Percentiles rank a stretch among this genome's conserved stretches.
Evolutionary conservation across 2,888 invertebrate genomes (phyloP).

Genomic region (Drosophila yooni): DNA sequence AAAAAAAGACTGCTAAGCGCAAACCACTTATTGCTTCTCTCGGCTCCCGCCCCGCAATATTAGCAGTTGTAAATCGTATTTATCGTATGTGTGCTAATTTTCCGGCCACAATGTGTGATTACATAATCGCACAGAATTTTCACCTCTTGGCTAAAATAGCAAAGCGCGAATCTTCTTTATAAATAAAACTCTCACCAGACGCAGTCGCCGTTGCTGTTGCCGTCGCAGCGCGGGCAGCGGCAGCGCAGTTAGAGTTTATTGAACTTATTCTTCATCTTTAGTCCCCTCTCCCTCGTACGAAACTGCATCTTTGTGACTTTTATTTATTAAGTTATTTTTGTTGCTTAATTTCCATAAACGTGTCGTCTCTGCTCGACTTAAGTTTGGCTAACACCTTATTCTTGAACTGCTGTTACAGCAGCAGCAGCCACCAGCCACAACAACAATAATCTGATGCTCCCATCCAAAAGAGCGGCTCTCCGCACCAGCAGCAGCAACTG

Average conservation of each 20-base stretch:
- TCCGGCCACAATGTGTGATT: slow-evolving; percentile 46
- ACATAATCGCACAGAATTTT: slow-evolving; percentile 59
- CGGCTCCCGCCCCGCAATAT: background rate
- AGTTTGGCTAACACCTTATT: slow-evolving; percentile 53
- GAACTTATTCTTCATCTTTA: slow-evolving; percentile 33
- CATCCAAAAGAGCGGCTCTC: slow-evolving; percentile 30
- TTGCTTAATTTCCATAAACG: slow-evolving; percentile 54
- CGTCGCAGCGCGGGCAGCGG: slow-evolving; percentile 16
- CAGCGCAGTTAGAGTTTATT: slow-evolving; percentile 45
- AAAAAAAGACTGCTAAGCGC: slow-evolving; percentile 50
- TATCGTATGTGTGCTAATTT: slow-evolving; percentile 49
- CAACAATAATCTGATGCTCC: slow-evolving; percentile 25
- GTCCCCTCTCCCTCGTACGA: background rate
- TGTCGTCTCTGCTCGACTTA: slow-evolving; percentile 17
- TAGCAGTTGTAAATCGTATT: slow-evolving; percentile 20
- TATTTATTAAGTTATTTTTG: slow-evolving; percentile 15
- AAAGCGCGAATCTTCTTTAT: slow-evolving; percentile 59
- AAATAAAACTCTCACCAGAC: slow-evolving; percentile 55
- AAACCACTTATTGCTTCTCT: slow-evolving; percentile 14
- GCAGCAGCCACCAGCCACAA: slow-evolving; percentile 15
- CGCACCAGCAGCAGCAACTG: slow-evolving; percentile 8
- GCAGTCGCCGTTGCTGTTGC: slow-evolving; percentile 24
- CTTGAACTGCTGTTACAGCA: slow-evolving; percentile 65
- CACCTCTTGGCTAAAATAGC: slow-evolving; percentile 65
- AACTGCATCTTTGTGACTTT: slow-evolving; percentile 27